Evolutionary conservation across 35 echinoderm and acorn worm species (phyloP).

Genomic region (Heliocidaris erythrogramma): DNA sequence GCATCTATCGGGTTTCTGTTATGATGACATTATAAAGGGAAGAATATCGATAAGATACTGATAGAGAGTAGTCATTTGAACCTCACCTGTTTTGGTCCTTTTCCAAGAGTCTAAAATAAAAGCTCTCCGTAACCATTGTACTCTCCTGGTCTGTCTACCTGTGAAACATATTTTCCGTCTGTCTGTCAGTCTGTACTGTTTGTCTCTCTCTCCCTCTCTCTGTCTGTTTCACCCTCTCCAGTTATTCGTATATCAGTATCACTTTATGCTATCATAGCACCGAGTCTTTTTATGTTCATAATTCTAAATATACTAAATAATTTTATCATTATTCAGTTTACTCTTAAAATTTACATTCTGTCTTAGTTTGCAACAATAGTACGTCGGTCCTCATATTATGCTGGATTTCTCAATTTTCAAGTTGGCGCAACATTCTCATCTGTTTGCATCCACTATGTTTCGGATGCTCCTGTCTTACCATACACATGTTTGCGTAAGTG

Average conservation of each 20-base stretch:
- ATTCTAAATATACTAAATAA: not conserved
- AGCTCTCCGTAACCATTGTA: no score
- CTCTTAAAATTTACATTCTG: not conserved
- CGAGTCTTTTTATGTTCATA: not conserved
- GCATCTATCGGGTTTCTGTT: not conserved
- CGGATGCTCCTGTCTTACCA: not conserved
- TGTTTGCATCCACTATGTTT: not conserved
- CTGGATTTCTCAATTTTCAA: not conserved
- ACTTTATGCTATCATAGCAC: not conserved
- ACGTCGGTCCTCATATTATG: not conserved
- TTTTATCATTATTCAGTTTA: not conserved
- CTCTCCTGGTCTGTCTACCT: no score
- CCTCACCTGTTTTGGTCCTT: not conserved
- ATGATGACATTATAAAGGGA: constrained; percentile 8
- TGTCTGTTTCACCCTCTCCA: not conserved
- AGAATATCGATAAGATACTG: not conserved
- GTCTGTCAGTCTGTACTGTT: no score
- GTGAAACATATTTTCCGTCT: no score
- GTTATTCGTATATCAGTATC: not conserved
- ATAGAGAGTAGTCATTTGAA: not conserved
- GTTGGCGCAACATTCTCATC: not conserved
- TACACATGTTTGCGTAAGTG: not conserved
- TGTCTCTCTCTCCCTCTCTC: not conserved
- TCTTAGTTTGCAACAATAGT: no score
- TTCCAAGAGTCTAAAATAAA: no score